phyloP scores from a whole-genome alignment of 2,113 vertebrate genomes.

The Synodontis membranacea region DNA sequence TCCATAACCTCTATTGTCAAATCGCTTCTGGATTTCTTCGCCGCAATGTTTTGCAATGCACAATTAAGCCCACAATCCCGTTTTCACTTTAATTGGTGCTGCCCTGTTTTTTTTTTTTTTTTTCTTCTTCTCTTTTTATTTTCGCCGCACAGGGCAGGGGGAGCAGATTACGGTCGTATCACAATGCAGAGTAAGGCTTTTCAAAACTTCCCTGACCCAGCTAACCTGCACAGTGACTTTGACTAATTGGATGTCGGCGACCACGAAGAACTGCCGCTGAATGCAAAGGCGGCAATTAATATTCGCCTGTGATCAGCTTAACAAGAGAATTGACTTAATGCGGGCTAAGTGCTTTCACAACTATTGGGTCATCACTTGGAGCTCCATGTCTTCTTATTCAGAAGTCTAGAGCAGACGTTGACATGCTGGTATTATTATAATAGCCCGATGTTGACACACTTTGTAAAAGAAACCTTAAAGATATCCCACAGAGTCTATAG shows the following conservation, averaged over 20 bases:
- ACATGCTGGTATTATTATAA: constrained; percentile 12
- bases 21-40: neutral
- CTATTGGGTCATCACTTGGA: constrained; percentile 11
- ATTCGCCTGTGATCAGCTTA: constrained; percentile 44
- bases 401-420: constrained; percentile 25
- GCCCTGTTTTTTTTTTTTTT: constrained; percentile 14
- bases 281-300: constrained; percentile 53
- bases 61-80: constrained; percentile 26
- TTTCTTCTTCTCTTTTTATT: too few relatives aligned
- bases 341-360: constrained; percentile 27
- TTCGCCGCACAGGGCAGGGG: neutral
- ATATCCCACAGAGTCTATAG: neutral
- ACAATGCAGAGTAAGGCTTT: constrained; percentile 47
- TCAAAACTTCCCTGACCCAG: constrained; percentile 56
- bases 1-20: neutral
- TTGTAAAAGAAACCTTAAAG: constrained; percentile 37
- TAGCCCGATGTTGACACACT: constrained; percentile 11
- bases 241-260: constrained; percentile 59
- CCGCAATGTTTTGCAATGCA: neutral
- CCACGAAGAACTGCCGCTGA: constrained; percentile 36
- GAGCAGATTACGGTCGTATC: constrained; percentile 37
- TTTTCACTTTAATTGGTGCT: constrained; percentile 40
- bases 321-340: constrained; percentile 49
- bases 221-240: constrained; percentile 55
- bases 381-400: neutral